These are phyloP conservation scores for Micrasema longulum DNA, from an alignment of 1,140 invertebrate genomes.

Conservation along the genomic window DNA sequence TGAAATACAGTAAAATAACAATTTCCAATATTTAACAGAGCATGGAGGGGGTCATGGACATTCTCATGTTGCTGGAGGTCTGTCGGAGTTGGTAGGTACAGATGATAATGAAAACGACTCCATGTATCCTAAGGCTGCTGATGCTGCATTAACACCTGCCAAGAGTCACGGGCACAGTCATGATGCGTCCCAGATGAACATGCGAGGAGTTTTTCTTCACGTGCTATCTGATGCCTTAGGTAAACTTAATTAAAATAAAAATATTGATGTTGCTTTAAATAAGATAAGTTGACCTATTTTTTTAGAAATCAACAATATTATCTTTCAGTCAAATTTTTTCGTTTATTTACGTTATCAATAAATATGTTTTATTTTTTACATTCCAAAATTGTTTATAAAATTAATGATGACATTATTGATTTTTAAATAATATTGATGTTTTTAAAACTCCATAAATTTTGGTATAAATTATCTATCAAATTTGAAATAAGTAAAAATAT, in stretches of 20 bases:
- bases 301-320: too few species aligned
- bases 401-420: too few species aligned
- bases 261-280: not conserved
- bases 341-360: not conserved
- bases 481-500: too few species aligned
- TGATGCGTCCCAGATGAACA: conserved; percentile 91
- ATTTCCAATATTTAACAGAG: not conserved
- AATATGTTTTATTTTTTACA: not conserved
- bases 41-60: conserved; percentile 74
- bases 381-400: too few species aligned
- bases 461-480: too few species aligned
- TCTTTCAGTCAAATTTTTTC: too few species aligned
- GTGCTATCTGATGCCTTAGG: conserved; percentile 94
- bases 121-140: conserved; percentile 65
- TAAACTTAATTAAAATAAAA: conserved; percentile 51
- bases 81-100: conserved; percentile 67
- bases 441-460: too few species aligned
- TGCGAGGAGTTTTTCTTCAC: conserved; percentile 97
- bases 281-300: not conserved
- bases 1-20: not conserved
- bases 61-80: conserved; percentile 74
- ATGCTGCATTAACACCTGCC: conserved; percentile 54
- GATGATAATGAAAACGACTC: conserved; percentile 88
- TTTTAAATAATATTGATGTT: too few species aligned
- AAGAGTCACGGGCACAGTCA: conserved; percentile 68